Evolutionary conservation across 2,797 vertebrate species (phyloP), one percentile per base, ranked within the genome.

Genomic region (Diglossa cyanea): DNA sequence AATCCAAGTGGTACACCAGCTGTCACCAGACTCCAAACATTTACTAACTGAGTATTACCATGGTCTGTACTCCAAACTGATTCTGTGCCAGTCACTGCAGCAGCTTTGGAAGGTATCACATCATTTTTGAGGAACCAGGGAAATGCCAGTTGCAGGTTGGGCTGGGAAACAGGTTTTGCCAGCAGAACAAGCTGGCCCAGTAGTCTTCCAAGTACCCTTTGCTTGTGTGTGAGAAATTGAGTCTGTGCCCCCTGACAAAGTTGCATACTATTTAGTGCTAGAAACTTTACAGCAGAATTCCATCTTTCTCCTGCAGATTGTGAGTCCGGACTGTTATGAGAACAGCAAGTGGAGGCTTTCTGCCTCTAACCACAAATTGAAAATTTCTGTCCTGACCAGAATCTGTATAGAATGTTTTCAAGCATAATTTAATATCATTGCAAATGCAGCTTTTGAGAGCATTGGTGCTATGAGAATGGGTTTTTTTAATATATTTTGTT

Each of bases 111-210:
- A 86, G 72, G 35, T 87, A 50, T 12, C 70, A 24, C 40, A 37
- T 58, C 13, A 23, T 44, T 72, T 77, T 25, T 66, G 70, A 78
- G 68, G 50, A 87, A 11, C 23, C 40, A 40, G 26, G n/a, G 30
- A 20, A 79, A 30, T 50, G 30, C 25, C 17, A 18, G 8, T 37
- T 33, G 3, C 26, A 72, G 67, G 15, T 3, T 87, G 58, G 42
- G 33, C 50, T 65, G 53, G 50, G 87, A 55, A 72, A 44, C 95
- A 53, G 62, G 92, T 92, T 93, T 91, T 90, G 30, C 92, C 35
- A 73, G 95, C 0, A 0, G n/a, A 91, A 50, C 94, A 63, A 55
- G 68, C 40, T 10, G 11, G 25, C 33, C 33, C 11, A 11, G 60
- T 37, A 51, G 31, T 39, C 33, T 21, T 42, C 30, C 15, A 39